These are phyloP conservation scores for Itoplectis maculator DNA, from an alignment of 2,888 invertebrate species.

Conservation along the genomic window DNA sequence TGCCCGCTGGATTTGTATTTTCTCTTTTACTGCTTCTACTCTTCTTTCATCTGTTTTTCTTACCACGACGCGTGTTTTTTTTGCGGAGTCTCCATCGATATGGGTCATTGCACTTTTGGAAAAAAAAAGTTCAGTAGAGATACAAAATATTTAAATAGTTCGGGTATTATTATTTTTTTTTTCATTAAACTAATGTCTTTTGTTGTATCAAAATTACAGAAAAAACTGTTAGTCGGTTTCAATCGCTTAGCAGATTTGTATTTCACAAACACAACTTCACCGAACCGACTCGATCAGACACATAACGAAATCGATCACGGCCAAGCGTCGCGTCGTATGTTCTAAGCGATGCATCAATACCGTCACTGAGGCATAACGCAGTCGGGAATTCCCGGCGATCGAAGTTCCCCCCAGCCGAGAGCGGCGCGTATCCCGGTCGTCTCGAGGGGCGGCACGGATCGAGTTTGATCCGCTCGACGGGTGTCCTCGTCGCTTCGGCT, in stretches of 20 bases:
- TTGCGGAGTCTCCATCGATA: neutral
- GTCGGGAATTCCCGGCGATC: conserved; percentile 5
- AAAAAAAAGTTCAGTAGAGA: too few relatives aligned
- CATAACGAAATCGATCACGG: neutral
- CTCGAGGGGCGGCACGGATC: conserved; percentile 6
- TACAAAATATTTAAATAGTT: too few relatives aligned
- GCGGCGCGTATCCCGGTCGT: neutral
- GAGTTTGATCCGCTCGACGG: conserved; percentile 5
- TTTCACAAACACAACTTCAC: neutral
- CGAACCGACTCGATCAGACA: neutral
- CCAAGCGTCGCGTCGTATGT: neutral
- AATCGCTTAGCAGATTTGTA: neutral
- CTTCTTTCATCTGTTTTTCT: neutral
- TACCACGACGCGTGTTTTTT: neutral
- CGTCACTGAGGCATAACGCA: conserved; percentile 4
- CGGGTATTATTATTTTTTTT: too few relatives aligned
- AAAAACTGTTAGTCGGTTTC: too few relatives aligned
- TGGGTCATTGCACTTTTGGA: too few relatives aligned
- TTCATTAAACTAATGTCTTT: too few relatives aligned
- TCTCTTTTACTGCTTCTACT: neutral
- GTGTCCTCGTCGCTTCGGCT: conserved; percentile 11
- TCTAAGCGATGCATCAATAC: conserved; percentile 11
- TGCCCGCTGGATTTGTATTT: neutral
- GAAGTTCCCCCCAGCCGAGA: neutral
- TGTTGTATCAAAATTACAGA: too few relatives aligned